phyloP scores from a whole-genome alignment of 2,888 invertebrate genomes.

The Apamea monoglypha region DNA sequence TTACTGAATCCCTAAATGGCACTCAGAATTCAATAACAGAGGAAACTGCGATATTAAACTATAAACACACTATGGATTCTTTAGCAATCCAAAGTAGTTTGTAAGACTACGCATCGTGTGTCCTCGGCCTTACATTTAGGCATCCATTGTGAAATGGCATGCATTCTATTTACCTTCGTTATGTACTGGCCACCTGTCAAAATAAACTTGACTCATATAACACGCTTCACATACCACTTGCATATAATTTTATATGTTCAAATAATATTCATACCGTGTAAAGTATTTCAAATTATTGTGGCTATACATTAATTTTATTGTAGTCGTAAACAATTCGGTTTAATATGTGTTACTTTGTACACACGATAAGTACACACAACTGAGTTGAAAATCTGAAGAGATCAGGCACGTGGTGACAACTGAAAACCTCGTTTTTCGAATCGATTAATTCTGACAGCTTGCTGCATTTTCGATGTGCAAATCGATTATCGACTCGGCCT shows the following conservation, averaged over 20 bases:
- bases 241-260: conserved; percentile 27
- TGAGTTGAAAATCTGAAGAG: not conserved
- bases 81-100: not conserved
- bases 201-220: conserved; percentile 56
- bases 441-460: conserved; percentile 13
- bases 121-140: conserved; percentile 34
- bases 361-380: not conserved
- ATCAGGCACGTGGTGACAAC: not conserved
- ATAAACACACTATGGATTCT: conserved; percentile 7
- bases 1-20: not conserved
- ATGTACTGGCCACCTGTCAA: conserved; percentile 44
- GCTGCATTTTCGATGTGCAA: conserved; percentile 1
- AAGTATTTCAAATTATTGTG: conserved; percentile 21
- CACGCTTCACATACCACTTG: conserved; percentile 35
- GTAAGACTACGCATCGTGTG: conserved; percentile 18
- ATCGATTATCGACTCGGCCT: conserved; percentile 22
- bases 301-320: conserved; percentile 18
- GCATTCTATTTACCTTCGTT: conserved; percentile 49
- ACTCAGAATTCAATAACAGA: conserved; percentile 11
- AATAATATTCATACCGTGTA: conserved; percentile 3
- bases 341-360: not conserved
- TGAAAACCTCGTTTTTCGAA: not conserved
- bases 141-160: conserved; percentile 49
- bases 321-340: conserved; percentile 6
- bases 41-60: not conserved